Percentiles rank a stretch among this genome's conserved stretches.
phyloP scores from a whole-genome alignment of 2,797 vertebrate species.

The Austrolebias charrua region DNA sequence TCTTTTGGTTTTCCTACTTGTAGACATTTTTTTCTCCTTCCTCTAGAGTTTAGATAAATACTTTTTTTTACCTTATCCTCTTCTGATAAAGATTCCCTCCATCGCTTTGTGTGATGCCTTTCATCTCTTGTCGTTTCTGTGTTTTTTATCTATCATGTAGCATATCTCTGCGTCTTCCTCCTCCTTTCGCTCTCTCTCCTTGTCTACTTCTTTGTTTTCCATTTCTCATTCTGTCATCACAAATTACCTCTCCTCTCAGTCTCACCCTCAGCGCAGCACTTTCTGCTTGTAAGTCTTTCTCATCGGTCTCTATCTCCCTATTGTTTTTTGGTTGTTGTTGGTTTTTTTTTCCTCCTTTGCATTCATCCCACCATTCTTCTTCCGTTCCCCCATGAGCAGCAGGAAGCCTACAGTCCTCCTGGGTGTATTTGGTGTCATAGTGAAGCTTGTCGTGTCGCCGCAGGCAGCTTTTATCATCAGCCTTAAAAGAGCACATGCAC shows the following conservation, averaged over 20 bases:
- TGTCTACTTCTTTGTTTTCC: constrained; percentile 57
- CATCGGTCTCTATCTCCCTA: constrained; percentile 23
- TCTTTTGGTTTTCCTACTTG: constrained; percentile 35
- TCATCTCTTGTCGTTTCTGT: constrained; percentile 58
- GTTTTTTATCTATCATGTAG: constrained; percentile 46
- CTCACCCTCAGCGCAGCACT: constrained; percentile 29
- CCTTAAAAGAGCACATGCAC: constrained; percentile 21
- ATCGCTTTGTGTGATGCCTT: constrained; percentile 47
- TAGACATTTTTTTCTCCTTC: constrained; percentile 20
- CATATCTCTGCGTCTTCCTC: constrained; percentile 39
- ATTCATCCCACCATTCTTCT: constrained; percentile 28
- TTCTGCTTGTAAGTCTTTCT: constrained; percentile 38
- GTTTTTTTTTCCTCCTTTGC: constrained; percentile 10
- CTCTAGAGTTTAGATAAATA: constrained; percentile 49
- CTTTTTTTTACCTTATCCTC: constrained; percentile 47
- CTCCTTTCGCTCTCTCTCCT: constrained; percentile 17
- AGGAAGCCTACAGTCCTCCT: constrained; percentile 41
- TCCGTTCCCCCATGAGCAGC: constrained; percentile 27
- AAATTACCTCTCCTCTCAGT: constrained; percentile 54
- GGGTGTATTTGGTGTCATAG: constrained; percentile 58
- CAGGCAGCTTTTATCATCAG: constrained; percentile 51
- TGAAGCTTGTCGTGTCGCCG: constrained; percentile 48
- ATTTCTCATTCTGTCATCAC: constrained; percentile 59
- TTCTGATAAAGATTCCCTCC: constrained; percentile 46
- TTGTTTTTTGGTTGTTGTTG: constrained; percentile 14